Conservation (phyloP, 2,888 invertebrate species). For the Druceiella hillmani region DNA sequence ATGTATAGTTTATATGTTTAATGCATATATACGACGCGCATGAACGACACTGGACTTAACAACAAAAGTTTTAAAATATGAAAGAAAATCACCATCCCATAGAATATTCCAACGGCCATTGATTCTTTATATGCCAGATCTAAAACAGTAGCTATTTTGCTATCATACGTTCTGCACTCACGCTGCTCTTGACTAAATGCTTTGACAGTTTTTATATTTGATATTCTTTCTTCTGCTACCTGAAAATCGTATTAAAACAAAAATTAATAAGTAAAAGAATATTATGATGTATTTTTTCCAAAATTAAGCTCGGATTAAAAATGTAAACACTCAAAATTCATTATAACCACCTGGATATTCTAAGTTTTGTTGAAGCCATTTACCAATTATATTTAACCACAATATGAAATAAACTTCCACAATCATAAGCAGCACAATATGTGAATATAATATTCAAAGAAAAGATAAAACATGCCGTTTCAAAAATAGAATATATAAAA, state of each 20-base stretch:
- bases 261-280: slow-evolving; percentile 17
- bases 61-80: too few species aligned
- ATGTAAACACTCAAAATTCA: background rate
- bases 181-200: slow-evolving; percentile 81
- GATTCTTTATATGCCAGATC: slow-evolving; percentile 81
- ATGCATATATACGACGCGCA: too few species aligned
- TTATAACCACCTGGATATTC: background rate
- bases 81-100: slow-evolving; percentile 65
- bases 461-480: too few species aligned
- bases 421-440: too few species aligned
- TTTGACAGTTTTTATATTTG: slow-evolving; percentile 90
- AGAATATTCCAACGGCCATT: slow-evolving; percentile 82
- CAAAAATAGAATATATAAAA: too few species aligned
- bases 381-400: background rate
- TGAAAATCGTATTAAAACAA: slow-evolving; percentile 31
- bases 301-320: background rate
- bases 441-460: too few species aligned
- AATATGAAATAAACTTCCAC: too few species aligned
- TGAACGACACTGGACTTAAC: too few species aligned
- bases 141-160: slow-evolving; percentile 66
- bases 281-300: too few species aligned
- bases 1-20: too few species aligned
- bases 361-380: background rate
- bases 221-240: slow-evolving; percentile 86
- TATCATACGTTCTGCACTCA: slow-evolving; percentile 66